Percentiles rank a stretch among this genome's conserved stretches.
Evolutionary conservation across 2,113 vertebrate species (phyloP).

Genomic region (human): DNA sequence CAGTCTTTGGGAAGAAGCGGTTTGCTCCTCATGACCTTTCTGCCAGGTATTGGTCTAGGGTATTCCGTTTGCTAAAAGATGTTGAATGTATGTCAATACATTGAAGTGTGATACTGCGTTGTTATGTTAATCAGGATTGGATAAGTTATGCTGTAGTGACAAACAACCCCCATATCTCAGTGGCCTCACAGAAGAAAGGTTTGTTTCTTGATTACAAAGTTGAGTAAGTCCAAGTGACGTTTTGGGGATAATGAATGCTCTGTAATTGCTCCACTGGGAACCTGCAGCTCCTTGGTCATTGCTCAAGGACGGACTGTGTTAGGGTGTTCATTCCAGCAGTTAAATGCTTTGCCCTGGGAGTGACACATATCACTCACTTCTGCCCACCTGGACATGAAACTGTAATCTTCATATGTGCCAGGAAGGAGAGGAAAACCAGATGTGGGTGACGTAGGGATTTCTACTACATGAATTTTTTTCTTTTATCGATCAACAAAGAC

Average conservation of each 20-base stretch:
- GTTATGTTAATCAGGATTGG: not conserved
- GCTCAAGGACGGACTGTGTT: no score
- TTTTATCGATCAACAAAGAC: not conserved
- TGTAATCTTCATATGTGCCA: not conserved
- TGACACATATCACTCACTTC: not conserved
- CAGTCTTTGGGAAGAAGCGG: not conserved
- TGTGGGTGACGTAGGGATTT: not conserved
- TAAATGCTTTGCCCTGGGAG: not conserved
- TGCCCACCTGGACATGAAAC: not conserved
- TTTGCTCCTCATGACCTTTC: not conserved
- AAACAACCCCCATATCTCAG: not conserved
- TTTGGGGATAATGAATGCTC: not conserved
- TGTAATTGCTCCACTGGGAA: not conserved
- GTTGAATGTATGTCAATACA: not conserved
- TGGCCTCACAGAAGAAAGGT: not conserved
- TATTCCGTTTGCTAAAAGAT: not conserved
- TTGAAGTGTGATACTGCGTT: not conserved
- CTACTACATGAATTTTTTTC: not conserved
- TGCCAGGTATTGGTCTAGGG: not conserved
- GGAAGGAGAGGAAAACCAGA: not conserved
- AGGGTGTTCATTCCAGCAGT: not conserved
- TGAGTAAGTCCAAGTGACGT: not conserved
- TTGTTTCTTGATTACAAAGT: constrained; percentile 1
- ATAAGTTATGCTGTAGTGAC: not conserved
- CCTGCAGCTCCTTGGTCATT: no score